Conservation (phyloP, 2,888 invertebrate species). For the Eupithecia subfuscata region DNA sequence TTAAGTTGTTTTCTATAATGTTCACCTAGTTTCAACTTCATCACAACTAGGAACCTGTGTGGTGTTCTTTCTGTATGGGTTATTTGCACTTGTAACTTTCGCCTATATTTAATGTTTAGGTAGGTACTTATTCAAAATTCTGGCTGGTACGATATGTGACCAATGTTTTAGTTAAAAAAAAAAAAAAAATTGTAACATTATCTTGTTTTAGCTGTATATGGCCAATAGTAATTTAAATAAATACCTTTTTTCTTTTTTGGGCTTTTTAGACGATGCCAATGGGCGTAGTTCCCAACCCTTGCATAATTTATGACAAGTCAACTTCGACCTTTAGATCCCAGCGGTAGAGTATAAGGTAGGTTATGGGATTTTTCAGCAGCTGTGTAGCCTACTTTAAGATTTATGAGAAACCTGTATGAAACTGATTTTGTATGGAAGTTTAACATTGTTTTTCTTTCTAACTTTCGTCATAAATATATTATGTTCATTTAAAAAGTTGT, state of each 20-base stretch:
- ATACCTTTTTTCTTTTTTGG: conserved; percentile 13
- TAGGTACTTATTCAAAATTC: too few species aligned
- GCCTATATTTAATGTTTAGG: too few species aligned
- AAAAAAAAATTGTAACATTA: too few species aligned
- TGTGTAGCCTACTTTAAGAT: not conserved
- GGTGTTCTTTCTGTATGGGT: not conserved
- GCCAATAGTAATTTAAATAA: conserved; percentile 24
- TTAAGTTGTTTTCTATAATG: not conserved
- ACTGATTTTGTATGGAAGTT: not conserved
- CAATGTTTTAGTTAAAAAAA: too few species aligned
- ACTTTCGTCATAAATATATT: too few species aligned
- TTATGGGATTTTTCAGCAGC: conserved; percentile 9
- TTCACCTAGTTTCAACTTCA: not conserved
- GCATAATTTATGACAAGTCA: conserved; percentile 29
- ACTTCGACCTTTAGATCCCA: conserved; percentile 17
- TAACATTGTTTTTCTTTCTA: too few species aligned
- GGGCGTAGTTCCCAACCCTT: conserved; percentile 15
- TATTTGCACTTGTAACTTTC: not conserved
- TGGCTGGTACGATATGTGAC: too few species aligned
- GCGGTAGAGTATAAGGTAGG: conserved; percentile 16
- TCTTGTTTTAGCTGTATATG: not conserved
- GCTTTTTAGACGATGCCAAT: conserved; percentile 13
- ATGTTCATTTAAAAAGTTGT: too few species aligned
- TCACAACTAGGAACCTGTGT: not conserved
- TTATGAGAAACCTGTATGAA: conserved; percentile 1